Conservation (phyloP, 1,140 invertebrate genomes). For the Anagrus nilaparvatae region DNA sequence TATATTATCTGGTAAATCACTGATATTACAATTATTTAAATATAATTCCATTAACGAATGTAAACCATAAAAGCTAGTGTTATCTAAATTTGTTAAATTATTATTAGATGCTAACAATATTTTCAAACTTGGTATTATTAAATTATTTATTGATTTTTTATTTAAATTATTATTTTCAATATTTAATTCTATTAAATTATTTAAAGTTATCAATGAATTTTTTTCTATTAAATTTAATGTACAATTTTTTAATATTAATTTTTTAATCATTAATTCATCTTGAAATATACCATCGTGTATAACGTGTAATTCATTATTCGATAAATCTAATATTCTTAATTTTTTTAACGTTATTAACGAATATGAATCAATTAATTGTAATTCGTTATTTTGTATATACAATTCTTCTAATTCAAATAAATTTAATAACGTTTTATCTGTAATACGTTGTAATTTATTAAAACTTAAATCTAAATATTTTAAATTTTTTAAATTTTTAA, state of each 20-base stretch:
- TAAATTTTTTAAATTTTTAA: constrained; percentile 61
- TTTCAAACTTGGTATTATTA: constrained; percentile 62
- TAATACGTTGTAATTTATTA: constrained; percentile 58
- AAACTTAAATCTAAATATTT: constrained; percentile 69
- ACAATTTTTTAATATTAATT: constrained; percentile 50
- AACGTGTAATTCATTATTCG: constrained; percentile 47
- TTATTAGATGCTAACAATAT: constrained; percentile 63
- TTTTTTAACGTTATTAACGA: constrained; percentile 50
- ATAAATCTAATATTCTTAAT: constrained; percentile 50
- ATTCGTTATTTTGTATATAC: constrained; percentile 49
- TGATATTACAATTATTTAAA: constrained; percentile 58
- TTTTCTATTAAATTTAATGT: constrained; percentile 51
- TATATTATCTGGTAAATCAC: constrained; percentile 52
- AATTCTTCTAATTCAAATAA: constrained; percentile 58
- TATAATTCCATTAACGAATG: constrained; percentile 61
- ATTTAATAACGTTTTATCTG: constrained; percentile 57
- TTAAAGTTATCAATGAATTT: constrained; percentile 53
- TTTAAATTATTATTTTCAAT: constrained; percentile 63
- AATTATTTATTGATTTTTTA: constrained; percentile 50
- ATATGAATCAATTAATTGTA: constrained; percentile 46
- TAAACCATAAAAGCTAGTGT: constrained; percentile 59
- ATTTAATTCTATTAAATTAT: constrained; percentile 59
- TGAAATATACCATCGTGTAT: constrained; percentile 51
- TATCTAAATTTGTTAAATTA: constrained; percentile 61
- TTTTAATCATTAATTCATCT: constrained; percentile 46